These are phyloP conservation scores for Hydropotes inermis DNA, from an alignment of 2,113 vertebrate genomes.

Conservation along the genomic window DNA sequence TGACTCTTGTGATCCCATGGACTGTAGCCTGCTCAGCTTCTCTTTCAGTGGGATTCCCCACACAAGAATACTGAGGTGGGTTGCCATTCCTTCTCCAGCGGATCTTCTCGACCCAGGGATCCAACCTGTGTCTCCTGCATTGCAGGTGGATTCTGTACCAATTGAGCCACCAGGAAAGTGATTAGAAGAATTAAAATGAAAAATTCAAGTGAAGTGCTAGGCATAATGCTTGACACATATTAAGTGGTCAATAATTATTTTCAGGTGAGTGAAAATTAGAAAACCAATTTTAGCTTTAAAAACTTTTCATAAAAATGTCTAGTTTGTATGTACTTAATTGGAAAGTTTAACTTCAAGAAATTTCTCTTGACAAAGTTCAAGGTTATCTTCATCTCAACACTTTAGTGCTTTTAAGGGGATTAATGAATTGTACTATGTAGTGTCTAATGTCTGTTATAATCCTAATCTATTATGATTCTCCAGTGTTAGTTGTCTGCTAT, in stretches of 20 bases:
- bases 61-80: not conserved
- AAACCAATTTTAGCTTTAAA: not conserved
- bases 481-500: not conserved
- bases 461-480: not conserved
- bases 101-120: not conserved
- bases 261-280: not conserved
- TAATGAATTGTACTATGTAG: not conserved
- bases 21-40: fast-evolving
- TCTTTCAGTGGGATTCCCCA: not conserved
- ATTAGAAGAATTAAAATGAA: not conserved
- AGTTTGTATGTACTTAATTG: not conserved
- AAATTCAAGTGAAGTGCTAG: not conserved
- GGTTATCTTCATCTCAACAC: not conserved
- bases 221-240: not conserved
- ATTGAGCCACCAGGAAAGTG: not conserved
- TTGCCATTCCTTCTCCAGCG: not conserved
- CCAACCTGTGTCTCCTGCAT: not conserved
- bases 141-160: not conserved
- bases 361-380: not conserved
- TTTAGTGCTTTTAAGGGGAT: not conserved
- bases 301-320: not conserved
- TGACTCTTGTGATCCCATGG: not conserved
- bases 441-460: not conserved
- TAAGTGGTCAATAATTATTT: not conserved
- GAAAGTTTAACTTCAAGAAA: not conserved